Evolutionary conservation across 2,113 vertebrate species (phyloP).

Genomic region (Lepisosteus osseus): DNA sequence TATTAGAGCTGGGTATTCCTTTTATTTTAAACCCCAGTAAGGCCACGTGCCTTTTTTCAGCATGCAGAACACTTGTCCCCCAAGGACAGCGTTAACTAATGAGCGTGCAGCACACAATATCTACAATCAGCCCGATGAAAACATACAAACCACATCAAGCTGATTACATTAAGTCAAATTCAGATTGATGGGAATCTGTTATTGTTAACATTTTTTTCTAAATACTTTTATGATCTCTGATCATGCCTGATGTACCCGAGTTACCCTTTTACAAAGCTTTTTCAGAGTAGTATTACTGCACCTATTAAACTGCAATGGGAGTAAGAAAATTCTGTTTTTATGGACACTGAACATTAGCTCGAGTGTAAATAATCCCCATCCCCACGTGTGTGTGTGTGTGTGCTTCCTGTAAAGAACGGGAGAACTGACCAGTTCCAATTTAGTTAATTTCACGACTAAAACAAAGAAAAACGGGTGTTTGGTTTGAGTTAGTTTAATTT

Average conservation of each 20-base stretch:
- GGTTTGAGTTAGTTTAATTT: too few species aligned
- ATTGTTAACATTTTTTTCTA: constrained; percentile 13
- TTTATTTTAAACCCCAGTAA: background rate
- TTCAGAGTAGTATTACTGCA: background rate
- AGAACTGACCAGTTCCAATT: too few species aligned
- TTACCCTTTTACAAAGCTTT: background rate
- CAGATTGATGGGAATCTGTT: constrained; percentile 12
- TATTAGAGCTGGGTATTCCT: background rate
- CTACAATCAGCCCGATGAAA: constrained; percentile 15
- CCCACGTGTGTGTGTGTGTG: too few species aligned
- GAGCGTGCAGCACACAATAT: constrained; percentile 2
- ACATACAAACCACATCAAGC: constrained; percentile 26
- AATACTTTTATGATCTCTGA: background rate
- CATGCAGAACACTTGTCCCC: constrained; percentile 11
- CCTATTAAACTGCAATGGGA: background rate
- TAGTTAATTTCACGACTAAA: too few species aligned
- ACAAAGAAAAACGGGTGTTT: too few species aligned
- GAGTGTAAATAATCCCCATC: too few species aligned
- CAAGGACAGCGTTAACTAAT: constrained; percentile 16
- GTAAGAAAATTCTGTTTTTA: background rate
- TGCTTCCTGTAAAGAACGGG: too few species aligned
- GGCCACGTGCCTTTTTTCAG: background rate
- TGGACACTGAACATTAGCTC: background rate
- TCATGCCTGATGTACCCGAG: background rate
- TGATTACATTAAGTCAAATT: constrained; percentile 31